Conservation (phyloP, 2,113 vertebrate genomes). For the Scytalopus superciliaris region DNA sequence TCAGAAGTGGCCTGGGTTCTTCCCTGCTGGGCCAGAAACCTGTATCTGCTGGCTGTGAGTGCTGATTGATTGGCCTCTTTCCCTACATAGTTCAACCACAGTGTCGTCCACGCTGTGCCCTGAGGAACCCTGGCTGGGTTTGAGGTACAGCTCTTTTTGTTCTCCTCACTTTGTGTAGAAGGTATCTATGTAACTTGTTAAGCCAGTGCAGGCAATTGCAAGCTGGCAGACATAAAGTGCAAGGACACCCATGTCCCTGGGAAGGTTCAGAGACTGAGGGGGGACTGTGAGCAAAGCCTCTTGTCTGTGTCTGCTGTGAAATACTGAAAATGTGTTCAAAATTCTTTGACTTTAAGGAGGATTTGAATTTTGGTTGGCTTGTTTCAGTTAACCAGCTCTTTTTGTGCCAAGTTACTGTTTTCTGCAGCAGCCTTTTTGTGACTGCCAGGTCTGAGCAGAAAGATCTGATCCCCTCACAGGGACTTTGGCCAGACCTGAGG, state of each 20-base stretch:
- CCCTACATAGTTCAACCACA: rapidly evolving
- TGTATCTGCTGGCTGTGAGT: background rate
- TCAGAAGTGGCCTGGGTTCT: background rate
- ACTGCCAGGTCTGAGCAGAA: background rate
- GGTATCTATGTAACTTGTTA: background rate
- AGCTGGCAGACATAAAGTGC: background rate
- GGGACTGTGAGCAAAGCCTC: background rate
- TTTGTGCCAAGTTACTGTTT: background rate
- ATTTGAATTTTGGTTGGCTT: background rate
- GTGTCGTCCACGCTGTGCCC: background rate
- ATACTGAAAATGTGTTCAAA: background rate
- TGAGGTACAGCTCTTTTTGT: background rate
- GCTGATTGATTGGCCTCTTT: background rate
- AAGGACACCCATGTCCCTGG: background rate
- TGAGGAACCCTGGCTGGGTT: background rate
- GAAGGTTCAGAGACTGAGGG: background rate
- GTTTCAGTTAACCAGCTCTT: background rate
- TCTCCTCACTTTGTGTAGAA: background rate
- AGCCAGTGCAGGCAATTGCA: background rate
- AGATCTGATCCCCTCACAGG: background rate
- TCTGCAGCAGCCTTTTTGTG: background rate
- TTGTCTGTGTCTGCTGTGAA: background rate
- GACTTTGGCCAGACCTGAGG: background rate
- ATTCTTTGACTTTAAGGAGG: background rate
- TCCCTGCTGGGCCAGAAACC: background rate